Conservation (phyloP, 2,113 vertebrate genomes). For the Malurus elegans region DNA sequence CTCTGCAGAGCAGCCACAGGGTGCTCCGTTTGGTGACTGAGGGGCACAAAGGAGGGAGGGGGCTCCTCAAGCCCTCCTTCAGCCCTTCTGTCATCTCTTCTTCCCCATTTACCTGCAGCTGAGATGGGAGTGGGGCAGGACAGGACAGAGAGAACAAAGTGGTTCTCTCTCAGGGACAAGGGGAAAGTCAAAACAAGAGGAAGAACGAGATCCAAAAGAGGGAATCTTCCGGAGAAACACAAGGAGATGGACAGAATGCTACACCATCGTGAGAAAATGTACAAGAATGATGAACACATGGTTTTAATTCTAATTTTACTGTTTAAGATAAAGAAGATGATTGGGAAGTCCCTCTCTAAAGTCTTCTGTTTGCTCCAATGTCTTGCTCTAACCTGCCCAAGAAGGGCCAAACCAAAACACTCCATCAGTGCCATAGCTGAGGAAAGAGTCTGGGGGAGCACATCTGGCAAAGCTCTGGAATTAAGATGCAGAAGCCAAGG, state of each 20-base stretch:
- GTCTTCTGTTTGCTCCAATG: background rate
- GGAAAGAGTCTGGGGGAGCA: background rate
- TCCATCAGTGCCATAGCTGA: background rate
- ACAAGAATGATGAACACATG: background rate
- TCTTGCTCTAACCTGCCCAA: background rate
- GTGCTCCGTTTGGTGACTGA: background rate
- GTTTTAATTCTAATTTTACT: background rate
- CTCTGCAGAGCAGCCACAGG: background rate
- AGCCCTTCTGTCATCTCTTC: background rate
- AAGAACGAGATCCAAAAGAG: background rate
- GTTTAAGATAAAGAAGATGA: background rate
- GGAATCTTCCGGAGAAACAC: background rate
- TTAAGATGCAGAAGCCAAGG: background rate
- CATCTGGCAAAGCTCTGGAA: background rate
- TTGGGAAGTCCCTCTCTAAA: background rate
- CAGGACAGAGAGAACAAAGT: background rate
- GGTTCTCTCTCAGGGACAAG: background rate
- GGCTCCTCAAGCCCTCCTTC: background rate
- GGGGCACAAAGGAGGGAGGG: background rate
- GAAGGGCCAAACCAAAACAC: background rate
- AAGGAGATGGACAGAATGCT: background rate
- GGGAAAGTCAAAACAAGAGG: background rate
- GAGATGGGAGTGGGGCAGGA: background rate
- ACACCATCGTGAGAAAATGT: background rate
- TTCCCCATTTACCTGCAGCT: background rate